Evolutionary conservation across 35 echinoderm and acorn worm genomes (phyloP).

Genomic region (Ophiothrix spiculata): DNA sequence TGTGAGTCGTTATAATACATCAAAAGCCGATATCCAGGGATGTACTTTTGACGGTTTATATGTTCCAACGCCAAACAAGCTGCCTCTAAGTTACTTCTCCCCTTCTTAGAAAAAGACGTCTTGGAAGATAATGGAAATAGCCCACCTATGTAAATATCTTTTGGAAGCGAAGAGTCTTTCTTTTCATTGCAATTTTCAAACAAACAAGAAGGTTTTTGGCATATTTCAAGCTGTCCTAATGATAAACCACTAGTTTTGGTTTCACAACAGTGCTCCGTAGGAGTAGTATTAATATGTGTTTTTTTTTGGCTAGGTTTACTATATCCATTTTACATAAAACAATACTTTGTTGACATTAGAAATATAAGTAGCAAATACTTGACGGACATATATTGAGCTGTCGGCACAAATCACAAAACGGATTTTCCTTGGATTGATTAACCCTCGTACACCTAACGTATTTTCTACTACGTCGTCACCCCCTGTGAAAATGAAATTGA

Average conservation of each 20-base stretch:
- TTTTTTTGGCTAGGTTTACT: background rate
- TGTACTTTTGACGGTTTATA: constrained; percentile 62
- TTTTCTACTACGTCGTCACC: too few relatives aligned
- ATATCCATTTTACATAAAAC: too few relatives aligned
- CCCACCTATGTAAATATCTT: constrained; percentile 76
- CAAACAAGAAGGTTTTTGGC: background rate
- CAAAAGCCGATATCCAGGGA: constrained; percentile 59
- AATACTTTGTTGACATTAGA: too few relatives aligned
- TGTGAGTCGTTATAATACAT: constrained; percentile 96
- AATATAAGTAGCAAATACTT: too few relatives aligned
- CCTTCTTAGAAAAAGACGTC: constrained; percentile 45
- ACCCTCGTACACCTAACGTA: too few relatives aligned
- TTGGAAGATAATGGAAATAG: constrained; percentile 61
- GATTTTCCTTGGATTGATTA: too few relatives aligned
- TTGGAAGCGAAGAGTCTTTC: constrained; percentile 19
- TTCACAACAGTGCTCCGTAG: background rate
- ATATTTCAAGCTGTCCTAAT: background rate
- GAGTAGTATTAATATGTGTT: background rate
- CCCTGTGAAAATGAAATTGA: too few relatives aligned
- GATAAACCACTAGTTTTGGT: background rate
- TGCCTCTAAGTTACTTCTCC: constrained; percentile 58
- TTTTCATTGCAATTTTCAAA: background rate
- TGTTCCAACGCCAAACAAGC: constrained; percentile 79
- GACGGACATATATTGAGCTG: too few relatives aligned
- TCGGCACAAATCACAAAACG: too few relatives aligned